Evolutionary conservation across 2,113 vertebrate genomes (phyloP), one percentile per base, ranked within the genome.

Genomic region (Crotophaga sulcirostris): DNA sequence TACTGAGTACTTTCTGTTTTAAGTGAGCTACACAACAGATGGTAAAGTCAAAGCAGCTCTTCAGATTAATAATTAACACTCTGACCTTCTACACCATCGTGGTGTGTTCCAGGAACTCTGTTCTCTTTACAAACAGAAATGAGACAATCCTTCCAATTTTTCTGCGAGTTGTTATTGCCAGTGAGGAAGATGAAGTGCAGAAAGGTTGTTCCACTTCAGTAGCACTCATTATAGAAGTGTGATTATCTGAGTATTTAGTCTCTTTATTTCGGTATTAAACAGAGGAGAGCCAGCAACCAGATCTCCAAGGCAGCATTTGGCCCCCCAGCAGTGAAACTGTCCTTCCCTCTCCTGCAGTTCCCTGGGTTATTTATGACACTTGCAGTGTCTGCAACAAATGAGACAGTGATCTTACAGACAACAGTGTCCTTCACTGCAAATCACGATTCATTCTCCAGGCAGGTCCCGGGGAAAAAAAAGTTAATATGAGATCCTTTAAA

Each of bases 51-150:
- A 5, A 77, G 82, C 17, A 4, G 54, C 67, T 90, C 75, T 91
- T 68, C 34, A 44, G 78, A 82, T 94, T 89, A 88, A 77, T 95
- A 87, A 91, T 96, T 79, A 97, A 94, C 59, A 13, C 24, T 69
- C 45, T 60, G 87, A 80, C 85, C 63, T 87, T 83, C 36, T 74
- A 3, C 24, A 88, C 34, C 58, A 87, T 80, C 70, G n/a, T 47
- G 1, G 0, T 69, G n/a, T 54, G 59, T 47, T 93, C 45, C 51
- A 44, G 78, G 81, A 93, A 31, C 66, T 69, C 0, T 0, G 1
- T 60, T 91, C 58, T 72, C n/a, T 76, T 82, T 31, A 28, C 49
- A n/a, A 54, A 51, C 66, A 82, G 36, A 54, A 82, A 54, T 51
- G n/a, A 84, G 23, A 17, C 1, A 6, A 54, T 69, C 74, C 47